Base-by-base conservation (phyloP, 2,113 vertebrate genomes). In the Antigone vipio region DNA sequence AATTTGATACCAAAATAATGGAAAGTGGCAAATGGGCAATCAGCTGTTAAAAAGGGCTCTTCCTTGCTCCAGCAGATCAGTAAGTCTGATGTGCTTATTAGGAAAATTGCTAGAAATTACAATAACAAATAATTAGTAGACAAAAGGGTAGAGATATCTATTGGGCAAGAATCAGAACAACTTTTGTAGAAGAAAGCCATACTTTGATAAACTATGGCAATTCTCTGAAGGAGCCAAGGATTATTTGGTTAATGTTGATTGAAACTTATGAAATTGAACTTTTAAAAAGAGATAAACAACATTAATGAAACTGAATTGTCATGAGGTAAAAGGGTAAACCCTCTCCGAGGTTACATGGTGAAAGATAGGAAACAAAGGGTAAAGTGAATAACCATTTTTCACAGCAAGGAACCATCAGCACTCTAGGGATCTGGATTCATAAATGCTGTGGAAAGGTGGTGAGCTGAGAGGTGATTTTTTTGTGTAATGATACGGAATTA, bases 401-500 rank as follows among this genome's bases (percentile, higher is more conserved):
- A 63, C 20, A 81, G 13, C 40, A 85, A 89, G 12, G 64, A 89
- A 67, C 11, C 30, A 34, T 75, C 23, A 80, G 9, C 18, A 38
- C 34, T 77, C 16, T 35, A 78, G 40, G 56, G 42, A 67, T 74
- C 17, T 62, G 44, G 11, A 35, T 67, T 71, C 15, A 55, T 59
- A 55, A 89, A 40, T 16, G 6, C 40, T 74, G 17, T 74, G 59
- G 68, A 71, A 93, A 64, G 3, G 15, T 60, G 44, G 12, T 75
- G 80, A 92, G 47, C 16, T 92, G 40, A 87, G 69, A 78, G 64
- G 24, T 82, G 52, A 78, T 83, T 78, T 94, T 94, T 87, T 83
- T 92, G 35, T 56, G 38, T 72, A 87, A 87, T 78, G 56, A 82
- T 79, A 35, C 35, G 85, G 53, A 91, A 94, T 89, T 94, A 94